Percentiles rank a stretch among this genome's conserved stretches.
Conservation (phyloP, 2,888 invertebrate genomes). For the Unio delphinus region DNA sequence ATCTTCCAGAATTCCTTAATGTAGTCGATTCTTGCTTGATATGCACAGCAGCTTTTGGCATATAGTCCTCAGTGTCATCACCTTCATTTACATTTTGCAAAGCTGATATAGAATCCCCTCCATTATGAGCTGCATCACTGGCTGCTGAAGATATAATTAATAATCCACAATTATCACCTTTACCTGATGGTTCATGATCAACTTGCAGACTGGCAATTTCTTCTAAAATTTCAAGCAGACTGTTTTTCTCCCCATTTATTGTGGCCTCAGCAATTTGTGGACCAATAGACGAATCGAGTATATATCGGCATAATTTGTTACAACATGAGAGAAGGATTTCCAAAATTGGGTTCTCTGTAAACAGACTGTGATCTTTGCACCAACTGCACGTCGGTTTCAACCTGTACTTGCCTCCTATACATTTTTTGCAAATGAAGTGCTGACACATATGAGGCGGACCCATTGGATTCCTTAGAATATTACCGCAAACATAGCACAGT, state of each 20-base stretch:
- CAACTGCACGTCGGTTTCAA: constrained; percentile 87
- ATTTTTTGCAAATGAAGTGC: constrained; percentile 89
- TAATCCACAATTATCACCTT: neutral
- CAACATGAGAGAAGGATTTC: constrained; percentile 89
- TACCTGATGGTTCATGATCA: constrained; percentile 21
- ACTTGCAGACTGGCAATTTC: constrained; percentile 57
- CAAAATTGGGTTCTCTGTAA: constrained; percentile 86
- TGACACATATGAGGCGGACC: constrained; percentile 86
- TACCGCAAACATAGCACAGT: constrained; percentile 91
- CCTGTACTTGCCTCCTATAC: constrained; percentile 87
- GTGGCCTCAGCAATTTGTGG: constrained; percentile 28
- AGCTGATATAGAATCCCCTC: neutral
- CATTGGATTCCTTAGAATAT: constrained; percentile 85
- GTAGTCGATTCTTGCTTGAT: too few species aligned
- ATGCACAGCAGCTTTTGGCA: too few species aligned
- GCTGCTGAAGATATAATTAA: too few species aligned
- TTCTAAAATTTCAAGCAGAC: constrained; percentile 53
- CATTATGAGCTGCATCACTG: neutral
- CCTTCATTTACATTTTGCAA: neutral
- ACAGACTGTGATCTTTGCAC: constrained; percentile 88
- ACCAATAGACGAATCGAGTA: constrained; percentile 73
- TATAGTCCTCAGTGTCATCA: neutral
- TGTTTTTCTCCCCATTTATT: constrained; percentile 56
- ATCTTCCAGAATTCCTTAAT: too few species aligned
- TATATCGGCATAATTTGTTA: constrained; percentile 88